Evolutionary conservation across 2,797 vertebrate genomes (phyloP).

Genomic region (Fistularia tabacaria): DNA sequence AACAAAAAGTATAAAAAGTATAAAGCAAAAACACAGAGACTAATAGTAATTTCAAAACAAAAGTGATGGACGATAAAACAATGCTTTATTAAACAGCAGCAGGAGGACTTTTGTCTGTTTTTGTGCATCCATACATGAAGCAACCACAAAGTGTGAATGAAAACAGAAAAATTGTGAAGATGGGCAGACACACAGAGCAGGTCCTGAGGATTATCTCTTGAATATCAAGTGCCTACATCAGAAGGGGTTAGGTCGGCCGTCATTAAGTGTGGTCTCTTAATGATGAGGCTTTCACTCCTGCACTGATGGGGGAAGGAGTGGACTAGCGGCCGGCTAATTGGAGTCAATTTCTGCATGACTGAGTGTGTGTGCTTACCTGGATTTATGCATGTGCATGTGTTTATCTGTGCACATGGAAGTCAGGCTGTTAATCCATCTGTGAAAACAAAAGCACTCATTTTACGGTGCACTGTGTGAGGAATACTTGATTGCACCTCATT

Average conservation of each 20-base stretch:
- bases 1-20: too few relatives aligned
- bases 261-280: constrained; percentile 67
- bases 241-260: constrained; percentile 47
- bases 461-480: constrained; percentile 23
- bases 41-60: too few relatives aligned
- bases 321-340: constrained; percentile 58
- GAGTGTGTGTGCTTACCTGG: constrained; percentile 15
- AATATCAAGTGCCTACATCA: constrained; percentile 66
- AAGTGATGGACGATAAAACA: too few relatives aligned
- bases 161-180: constrained; percentile 10
- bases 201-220: constrained; percentile 54
- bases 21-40: too few relatives aligned
- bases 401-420: constrained; percentile 9
- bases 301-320: constrained; percentile 56
- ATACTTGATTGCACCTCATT: constrained; percentile 51
- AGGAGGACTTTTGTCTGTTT: too few relatives aligned
- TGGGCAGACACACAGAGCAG: constrained; percentile 23
- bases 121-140: not conserved
- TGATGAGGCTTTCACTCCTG: constrained; percentile 61
- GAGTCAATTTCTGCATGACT: constrained; percentile 62
- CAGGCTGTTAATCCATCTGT: constrained; percentile 13
- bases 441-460: constrained; percentile 20
- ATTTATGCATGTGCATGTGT: constrained; percentile 5
- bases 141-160: constrained; percentile 9
- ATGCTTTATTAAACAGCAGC: too few relatives aligned